Base-by-base conservation (phyloP, 2,113 vertebrate species). In the Neomonachus schauinslandi region DNA sequence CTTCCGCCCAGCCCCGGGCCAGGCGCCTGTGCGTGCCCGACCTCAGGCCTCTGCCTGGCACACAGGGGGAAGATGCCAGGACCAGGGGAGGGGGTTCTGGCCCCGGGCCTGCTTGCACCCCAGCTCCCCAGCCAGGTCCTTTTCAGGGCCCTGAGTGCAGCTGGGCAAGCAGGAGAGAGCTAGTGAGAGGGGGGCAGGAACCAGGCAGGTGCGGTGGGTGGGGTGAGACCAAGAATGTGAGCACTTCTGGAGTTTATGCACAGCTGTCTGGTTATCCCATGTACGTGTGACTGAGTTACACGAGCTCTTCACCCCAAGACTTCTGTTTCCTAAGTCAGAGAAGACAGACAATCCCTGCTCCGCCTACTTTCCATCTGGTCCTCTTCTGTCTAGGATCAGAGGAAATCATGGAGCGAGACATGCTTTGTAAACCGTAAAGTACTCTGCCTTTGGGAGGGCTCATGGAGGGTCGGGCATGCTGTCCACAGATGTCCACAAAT, bases 1-100 rank as follows among this genome's bases (percentile, higher is more conserved):
- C 93, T 98, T 98, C 97, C 15, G 2, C 39, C 72, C 53, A 26
- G 87, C 5, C 1, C 42, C 53, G 88, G 74, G 69, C 90, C 71
- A 67, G 89, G 55, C 3, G 16, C 88, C 83, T 77, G 7, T 1
- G 19, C 88, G 51, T 0, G 22, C 57, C 72, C 95, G 86, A 51
- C 85, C 67, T 95, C 74, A n/a, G 69, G 93, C 59, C 36, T 90
- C 76, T 93, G 81, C 72, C 36, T n/a, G 55, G 71, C 5, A 22
- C 24, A 31, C 4, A 13, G 85, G 49, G 33, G 39, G 79, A 74
- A 33, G 18, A 57, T 59, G 46, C 57, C 10, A 9, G 4, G 28
- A 46, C 39, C n/a, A 7, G 67, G 83, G 36, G 19, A 21, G 53
- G 39, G 74, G 74, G 22, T 57, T 63, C 55, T 81, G 88, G 36